Base-by-base conservation (phyloP, 1,140 invertebrate genomes). In the Drosophila teissieri region DNA sequence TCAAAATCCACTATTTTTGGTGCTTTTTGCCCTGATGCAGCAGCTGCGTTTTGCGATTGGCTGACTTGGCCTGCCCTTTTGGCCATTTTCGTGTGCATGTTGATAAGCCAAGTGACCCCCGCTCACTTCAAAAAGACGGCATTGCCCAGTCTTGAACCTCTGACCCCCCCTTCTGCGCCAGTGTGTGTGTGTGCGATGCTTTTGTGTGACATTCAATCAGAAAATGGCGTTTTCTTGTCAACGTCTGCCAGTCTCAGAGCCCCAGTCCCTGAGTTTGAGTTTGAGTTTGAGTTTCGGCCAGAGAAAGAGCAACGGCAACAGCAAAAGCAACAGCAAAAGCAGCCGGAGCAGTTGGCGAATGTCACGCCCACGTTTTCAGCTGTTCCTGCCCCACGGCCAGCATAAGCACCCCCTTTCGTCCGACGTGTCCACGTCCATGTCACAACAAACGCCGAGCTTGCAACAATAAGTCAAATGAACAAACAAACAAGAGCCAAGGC, bases 151-250 rank as follows among this genome's bases (percentile, higher is more conserved):
- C 51, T 73, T 60, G 46, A 62, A 31, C 39, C 60, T 36, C 17
- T 14, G 52, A 57, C 31, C 19, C 15, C 53, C 37, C 42, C 22
- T 45, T 24, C 51, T 34, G 31, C 7, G 31, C 7, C 31, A 31
- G 31, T 37, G 22, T 46, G 46, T 53, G 55, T 57, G 64, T 49
- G 42, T 27, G 24, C 7, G n/a, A 27, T 57, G 61, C 53, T 65
- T 90, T 90, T 86, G 60, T 90, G 70, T 90, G 88, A 90, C 88
- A 90, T 90, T 90, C 88, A 90, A 90, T 90, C 88, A 90, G 72
- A 90, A 83, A 90, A 90, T 90, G 88, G 88, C 88, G 88, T 90
- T 86, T 90, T 88, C 88, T 90, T 90, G 88, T 90, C 88, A 90
- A 90, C 82, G 78, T 86, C 76, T 82, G 86, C 78, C 62, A 86